A percentile compares a stretch with the other conserved stretches of the same genome.
phyloP scores from a whole-genome alignment of 2,113 vertebrate species.

The Paradisaea rubra region DNA sequence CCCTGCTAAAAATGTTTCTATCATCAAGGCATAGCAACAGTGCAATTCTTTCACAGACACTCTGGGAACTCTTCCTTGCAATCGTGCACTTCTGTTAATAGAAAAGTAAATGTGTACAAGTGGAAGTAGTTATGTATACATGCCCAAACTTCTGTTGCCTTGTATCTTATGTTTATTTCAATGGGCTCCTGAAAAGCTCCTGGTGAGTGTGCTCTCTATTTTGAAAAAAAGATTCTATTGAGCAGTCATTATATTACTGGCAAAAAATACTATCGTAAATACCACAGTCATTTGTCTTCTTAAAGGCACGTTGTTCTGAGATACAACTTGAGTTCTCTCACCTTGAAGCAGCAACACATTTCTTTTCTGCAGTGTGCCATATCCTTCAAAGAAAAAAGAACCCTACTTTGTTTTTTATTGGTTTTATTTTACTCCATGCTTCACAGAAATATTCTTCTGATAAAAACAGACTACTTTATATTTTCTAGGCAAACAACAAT shows the following conservation, averaged over 20 bases:
- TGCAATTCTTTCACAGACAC: not conserved
- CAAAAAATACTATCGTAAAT: not conserved
- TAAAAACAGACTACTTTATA: not conserved
- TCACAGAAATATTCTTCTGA: not conserved
- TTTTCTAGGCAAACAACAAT: not conserved
- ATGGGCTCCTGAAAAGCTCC: not conserved
- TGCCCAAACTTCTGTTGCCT: not conserved
- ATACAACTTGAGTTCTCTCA: not conserved
- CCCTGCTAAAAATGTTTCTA: not conserved
- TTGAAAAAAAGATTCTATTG: not conserved
- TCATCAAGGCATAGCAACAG: not conserved
- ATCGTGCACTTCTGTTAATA: not conserved
- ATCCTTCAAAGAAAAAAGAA: not conserved
- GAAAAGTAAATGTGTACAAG: not conserved
- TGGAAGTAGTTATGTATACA: not conserved
- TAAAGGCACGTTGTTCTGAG: not conserved
- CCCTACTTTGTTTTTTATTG: not conserved
- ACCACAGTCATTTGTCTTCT: not conserved
- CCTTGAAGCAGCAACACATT: not conserved
- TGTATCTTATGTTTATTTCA: not conserved
- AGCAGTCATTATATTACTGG: not conserved
- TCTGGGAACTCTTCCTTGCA: not conserved
- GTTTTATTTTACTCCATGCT: not conserved
- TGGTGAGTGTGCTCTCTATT: not conserved
- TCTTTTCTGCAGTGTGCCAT: not conserved